A percentile compares a stretch with the other conserved stretches of the same genome.
Evolutionary conservation across 1,140 invertebrate species (phyloP).

Genomic region (Drosophila prosaltans): DNA sequence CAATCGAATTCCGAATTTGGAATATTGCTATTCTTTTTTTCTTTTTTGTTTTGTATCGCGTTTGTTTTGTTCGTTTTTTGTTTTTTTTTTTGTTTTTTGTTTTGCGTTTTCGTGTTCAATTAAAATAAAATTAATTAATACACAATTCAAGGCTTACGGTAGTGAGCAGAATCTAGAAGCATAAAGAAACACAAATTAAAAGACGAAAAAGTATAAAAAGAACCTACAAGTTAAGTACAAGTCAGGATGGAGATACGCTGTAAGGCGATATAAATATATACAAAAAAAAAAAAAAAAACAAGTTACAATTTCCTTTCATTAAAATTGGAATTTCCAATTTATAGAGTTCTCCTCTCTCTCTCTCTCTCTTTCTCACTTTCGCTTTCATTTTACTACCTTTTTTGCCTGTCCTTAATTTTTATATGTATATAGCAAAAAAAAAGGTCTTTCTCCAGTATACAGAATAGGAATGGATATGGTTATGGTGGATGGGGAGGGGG

Average conservation of each 20-base stretch:
- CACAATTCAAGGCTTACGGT: slow-evolving; percentile 77
- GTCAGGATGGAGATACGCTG: slow-evolving; percentile 26
- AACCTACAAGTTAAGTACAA: slow-evolving; percentile 35
- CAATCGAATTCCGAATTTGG: slow-evolving; percentile 26
- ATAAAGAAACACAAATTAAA: slow-evolving; percentile 77
- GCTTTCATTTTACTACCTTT: slow-evolving; percentile 26
- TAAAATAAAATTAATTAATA: slow-evolving; percentile 80
- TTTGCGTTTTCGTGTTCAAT: slow-evolving; percentile 72
- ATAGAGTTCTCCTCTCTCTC: slow-evolving; percentile 26
- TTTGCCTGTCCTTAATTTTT: slow-evolving; percentile 46
- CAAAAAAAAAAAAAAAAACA: slow-evolving; percentile 30
- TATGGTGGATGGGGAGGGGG: neutral
- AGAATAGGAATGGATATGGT: neutral
- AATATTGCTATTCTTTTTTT: slow-evolving; percentile 23
- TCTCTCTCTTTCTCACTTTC: slow-evolving; percentile 18
- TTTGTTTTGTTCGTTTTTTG: slow-evolving; percentile 19
- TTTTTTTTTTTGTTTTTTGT: slow-evolving; percentile 17
- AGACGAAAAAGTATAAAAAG: slow-evolving; percentile 73
- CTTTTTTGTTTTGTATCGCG: slow-evolving; percentile 4
- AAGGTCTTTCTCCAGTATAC: slow-evolving; percentile 19
- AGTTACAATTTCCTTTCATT: slow-evolving; percentile 45
- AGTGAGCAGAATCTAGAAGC: slow-evolving; percentile 78
- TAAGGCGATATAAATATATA: slow-evolving; percentile 22
- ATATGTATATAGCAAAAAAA: slow-evolving; percentile 31
- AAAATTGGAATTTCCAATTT: slow-evolving; percentile 64